These are phyloP conservation scores for Corynorhinus townsendii DNA, from an alignment of 2,113 vertebrate genomes.

Conservation along the genomic window DNA sequence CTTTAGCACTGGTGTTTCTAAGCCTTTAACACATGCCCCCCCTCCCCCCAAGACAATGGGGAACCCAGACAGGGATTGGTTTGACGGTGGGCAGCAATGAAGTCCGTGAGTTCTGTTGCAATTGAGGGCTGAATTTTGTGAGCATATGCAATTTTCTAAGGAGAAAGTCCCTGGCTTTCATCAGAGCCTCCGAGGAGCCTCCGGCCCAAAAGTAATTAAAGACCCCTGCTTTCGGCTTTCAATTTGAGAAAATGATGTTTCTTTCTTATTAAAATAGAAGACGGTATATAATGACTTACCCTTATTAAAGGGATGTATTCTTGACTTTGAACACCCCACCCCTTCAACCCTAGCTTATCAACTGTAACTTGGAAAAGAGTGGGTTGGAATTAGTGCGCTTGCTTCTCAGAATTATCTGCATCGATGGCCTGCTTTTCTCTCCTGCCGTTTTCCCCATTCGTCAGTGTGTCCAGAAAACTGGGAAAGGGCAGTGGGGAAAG, in stretches of 20 bases:
- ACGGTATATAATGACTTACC: conserved; percentile 65
- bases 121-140: neutral
- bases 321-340: neutral
- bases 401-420: neutral
- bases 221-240: conserved; percentile 1
- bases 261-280: conserved; percentile 69
- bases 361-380: neutral
- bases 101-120: neutral
- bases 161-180: neutral
- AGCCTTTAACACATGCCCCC: neutral
- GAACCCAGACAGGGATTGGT: neutral
- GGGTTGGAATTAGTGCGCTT: neutral
- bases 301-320: conserved; percentile 29
- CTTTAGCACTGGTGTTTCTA: neutral
- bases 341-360: accelerated
- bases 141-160: neutral
- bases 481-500: neutral
- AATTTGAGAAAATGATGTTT: conserved; percentile 54
- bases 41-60: neutral
- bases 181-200: neutral
- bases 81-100: no score
- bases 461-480: neutral
- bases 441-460: neutral
- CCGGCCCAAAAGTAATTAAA: conserved; percentile 45
- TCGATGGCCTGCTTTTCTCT: neutral